These are phyloP conservation scores for Lepidochitona cinerea DNA, from an alignment of 2,888 invertebrate genomes.

Conservation along the genomic window DNA sequence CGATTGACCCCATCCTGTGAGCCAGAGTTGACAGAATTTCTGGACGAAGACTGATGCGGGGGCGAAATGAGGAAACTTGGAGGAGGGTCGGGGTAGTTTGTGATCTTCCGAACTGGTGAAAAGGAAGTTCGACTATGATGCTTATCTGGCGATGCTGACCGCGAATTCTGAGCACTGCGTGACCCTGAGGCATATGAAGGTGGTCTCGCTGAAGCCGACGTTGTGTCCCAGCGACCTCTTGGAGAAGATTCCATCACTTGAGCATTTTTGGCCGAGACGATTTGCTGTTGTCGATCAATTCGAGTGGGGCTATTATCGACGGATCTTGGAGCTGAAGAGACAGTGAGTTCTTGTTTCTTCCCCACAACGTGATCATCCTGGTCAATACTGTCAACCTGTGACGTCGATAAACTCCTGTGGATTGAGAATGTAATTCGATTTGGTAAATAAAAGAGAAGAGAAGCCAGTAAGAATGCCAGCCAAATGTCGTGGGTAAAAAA, in stretches of 20 bases:
- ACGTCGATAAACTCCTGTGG: slow-evolving; percentile 54
- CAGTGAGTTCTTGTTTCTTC: neutral
- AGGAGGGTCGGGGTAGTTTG: slow-evolving; percentile 53
- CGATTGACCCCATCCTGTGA: no score
- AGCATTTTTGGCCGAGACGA: neutral
- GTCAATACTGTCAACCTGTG: slow-evolving; percentile 45
- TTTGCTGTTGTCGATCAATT: neutral
- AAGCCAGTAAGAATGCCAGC: no score
- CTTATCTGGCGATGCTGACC: slow-evolving; percentile 46
- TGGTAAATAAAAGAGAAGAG: no score
- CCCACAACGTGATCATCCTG: slow-evolving; percentile 10
- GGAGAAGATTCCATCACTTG: neutral
- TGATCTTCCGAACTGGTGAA: slow-evolving; percentile 32
- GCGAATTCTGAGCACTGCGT: slow-evolving; percentile 47
- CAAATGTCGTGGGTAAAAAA: no score
- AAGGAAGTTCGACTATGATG: slow-evolving; percentile 23
- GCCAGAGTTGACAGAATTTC: slow-evolving; percentile 21
- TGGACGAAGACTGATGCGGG: slow-evolving; percentile 26
- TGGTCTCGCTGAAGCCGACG: neutral
- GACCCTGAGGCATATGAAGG: slow-evolving; percentile 47
- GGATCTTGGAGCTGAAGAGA: slow-evolving; percentile 9
- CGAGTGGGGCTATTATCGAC: neutral
- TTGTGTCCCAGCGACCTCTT: neutral
- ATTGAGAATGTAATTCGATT: no score
- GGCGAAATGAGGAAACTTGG: slow-evolving; percentile 63